Base-by-base conservation (phyloP, 2,888 invertebrate species). In the Macaria liturata region DNA sequence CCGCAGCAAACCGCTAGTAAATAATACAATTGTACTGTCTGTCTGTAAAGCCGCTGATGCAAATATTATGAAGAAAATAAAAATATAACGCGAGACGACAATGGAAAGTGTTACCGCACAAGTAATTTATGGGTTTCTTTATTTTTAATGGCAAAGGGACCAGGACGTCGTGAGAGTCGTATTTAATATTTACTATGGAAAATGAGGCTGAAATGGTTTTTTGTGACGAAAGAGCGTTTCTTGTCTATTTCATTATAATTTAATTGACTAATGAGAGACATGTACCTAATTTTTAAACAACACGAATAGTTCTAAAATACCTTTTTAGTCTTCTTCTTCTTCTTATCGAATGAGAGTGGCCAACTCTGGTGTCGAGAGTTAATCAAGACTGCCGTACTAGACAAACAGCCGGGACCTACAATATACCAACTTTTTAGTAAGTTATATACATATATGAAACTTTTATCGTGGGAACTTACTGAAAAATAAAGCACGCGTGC, bases 51-150 rank as follows among this genome's bases (percentile, higher is more conserved):
- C 74, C 71, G 70, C 62, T 72, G 73, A 75, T 77, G 70, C 76
- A 79, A 80, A 82, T 76, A 81, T 79, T 78, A 74, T 76, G 76
- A 65, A 68, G 57, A 75, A 79, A 70, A 64, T 75, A 79, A 71
- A 72, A 70, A 61, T 67, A 58, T 60, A 20, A 20, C 20, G 20
- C 20, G 47, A 57, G 58, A 61, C 68, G 68, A 70, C 73, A 69
- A 62, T 70, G 47, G 68, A 72, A 65, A 69, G 56, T 60, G 59
- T 61, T 68, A 72, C 72, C 80, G 68, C 80, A 78, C 69, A 49
- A 61, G 53, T 63, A 50, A 49, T 65, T 71, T 70, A 68, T 72
- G 65, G 62, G 66, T 66, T 60, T 61, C 51, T 46, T 67, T 55
- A 62, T 62, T 57, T 60, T 61, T 52, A 48, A 57, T 42, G 50